Evolutionary conservation across 2,888 invertebrate species (phyloP).

Genomic region (Rotaria sp.): DNA sequence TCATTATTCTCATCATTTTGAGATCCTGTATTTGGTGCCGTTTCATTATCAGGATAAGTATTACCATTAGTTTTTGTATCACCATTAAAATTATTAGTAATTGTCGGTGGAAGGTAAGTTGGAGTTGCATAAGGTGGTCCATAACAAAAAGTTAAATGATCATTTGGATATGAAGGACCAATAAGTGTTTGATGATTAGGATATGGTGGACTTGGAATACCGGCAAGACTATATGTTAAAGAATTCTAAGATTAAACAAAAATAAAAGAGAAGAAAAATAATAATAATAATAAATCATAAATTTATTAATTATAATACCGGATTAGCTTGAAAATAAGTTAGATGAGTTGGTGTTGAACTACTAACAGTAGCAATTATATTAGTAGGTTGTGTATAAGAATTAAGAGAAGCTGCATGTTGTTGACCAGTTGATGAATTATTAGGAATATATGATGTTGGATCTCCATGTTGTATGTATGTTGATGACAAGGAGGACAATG

Average conservation of each 20-base stretch:
- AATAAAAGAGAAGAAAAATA: not conserved
- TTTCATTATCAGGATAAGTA: not conserved
- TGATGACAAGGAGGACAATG: not conserved
- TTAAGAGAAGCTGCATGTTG: not conserved
- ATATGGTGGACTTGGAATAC: not conserved
- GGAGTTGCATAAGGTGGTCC: not conserved
- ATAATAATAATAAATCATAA: not conserved
- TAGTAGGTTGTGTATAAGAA: not conserved
- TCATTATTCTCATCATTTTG: slow-evolving; percentile 21
- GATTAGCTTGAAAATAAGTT: not conserved
- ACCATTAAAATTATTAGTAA: not conserved
- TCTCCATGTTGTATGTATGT: not conserved
- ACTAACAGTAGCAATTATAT: not conserved
- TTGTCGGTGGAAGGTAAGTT: not conserved
- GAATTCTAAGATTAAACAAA: not conserved
- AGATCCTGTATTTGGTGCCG: not conserved
- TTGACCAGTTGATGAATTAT: not conserved
- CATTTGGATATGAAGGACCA: not conserved
- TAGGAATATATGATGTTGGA: not conserved
- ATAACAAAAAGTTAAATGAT: slow-evolving; percentile 1
- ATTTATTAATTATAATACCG: not conserved
- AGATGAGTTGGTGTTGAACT: not conserved
- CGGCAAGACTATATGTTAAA: not conserved
- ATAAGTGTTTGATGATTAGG: not conserved
- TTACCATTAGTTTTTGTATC: not conserved